A percentile compares a stretch with the other conserved stretches of the same genome.
phyloP scores from a whole-genome alignment of 2,888 invertebrate genomes.

The Apotomis capreana region DNA sequence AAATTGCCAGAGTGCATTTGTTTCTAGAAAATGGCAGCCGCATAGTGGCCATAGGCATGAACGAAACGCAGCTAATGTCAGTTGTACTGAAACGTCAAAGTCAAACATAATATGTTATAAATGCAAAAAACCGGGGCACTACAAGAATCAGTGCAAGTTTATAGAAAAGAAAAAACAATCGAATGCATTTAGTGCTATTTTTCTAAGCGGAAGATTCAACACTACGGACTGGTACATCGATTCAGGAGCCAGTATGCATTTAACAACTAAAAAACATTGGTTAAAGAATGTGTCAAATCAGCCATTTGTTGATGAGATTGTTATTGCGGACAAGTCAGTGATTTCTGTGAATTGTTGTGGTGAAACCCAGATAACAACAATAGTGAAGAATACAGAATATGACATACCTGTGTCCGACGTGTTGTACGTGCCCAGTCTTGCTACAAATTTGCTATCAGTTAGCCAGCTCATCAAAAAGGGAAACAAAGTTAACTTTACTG shows the following conservation, averaged over 20 bases:
- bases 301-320: neutral
- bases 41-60: neutral
- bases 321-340: constrained; percentile 1
- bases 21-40: neutral
- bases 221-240: constrained; percentile 8
- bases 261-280: neutral
- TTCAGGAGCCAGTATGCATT: too few relatives aligned
- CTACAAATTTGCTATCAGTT: constrained; percentile 32
- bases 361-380: constrained; percentile 1
- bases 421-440: constrained; percentile 28
- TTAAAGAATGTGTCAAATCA: neutral
- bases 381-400: constrained; percentile 7
- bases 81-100: constrained; percentile 11
- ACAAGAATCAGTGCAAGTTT: constrained; percentile 16
- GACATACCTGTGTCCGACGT: constrained; percentile 28
- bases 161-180: constrained; percentile 2
- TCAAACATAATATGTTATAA: constrained; percentile 27
- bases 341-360: neutral
- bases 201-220: constrained; percentile 17
- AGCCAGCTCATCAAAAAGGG: constrained; percentile 17
- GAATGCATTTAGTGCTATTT: constrained; percentile 7
- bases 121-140: constrained; percentile 39
- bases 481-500: constrained; percentile 17
- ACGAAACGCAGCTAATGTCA: too few relatives aligned
- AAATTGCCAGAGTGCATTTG: neutral